phyloP scores from a whole-genome alignment of 23 tunicate species.

The Halocynthia aurantium region DNA sequence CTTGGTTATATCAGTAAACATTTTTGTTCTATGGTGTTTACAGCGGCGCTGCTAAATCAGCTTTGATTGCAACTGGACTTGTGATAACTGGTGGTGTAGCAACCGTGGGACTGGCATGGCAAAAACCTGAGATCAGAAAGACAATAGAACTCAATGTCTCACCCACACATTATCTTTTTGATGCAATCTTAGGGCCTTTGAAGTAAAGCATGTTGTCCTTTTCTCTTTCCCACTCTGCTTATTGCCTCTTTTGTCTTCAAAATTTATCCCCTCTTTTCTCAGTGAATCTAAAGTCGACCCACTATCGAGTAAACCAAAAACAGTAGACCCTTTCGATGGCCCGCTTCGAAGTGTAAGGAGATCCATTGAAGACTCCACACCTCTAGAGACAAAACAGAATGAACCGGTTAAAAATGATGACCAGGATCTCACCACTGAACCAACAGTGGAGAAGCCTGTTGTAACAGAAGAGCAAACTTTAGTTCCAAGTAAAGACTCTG shows the following conservation, averaged over 20 bases:
- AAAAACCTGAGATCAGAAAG: slow-evolving; percentile 2
- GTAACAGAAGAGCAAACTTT: neutral
- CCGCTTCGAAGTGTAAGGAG: slow-evolving; percentile 6
- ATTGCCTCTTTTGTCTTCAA: too few species aligned
- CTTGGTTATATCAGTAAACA: too few species aligned
- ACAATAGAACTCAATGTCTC: slow-evolving; percentile 2
- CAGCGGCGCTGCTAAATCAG: neutral
- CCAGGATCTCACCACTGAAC: neutral
- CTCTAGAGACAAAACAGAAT: neutral
- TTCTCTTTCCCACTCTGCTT: too few species aligned
- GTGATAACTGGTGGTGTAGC: neutral
- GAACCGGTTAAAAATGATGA: neutral
- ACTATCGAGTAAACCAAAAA: neutral
- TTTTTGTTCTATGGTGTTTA: too few species aligned
- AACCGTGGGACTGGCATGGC: slow-evolving; percentile 9
- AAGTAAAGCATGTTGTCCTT: neutral
- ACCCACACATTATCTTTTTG: slow-evolving; percentile 2
- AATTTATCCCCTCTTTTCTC: too few species aligned
- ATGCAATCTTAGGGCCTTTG: slow-evolving; percentile 15
- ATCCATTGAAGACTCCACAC: neutral
- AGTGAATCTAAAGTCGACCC: neutral
- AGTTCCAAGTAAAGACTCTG: neutral
- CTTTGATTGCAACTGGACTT: neutral
- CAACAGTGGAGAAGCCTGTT: neutral
- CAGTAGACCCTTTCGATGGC: neutral